phyloP scores from a whole-genome alignment of 2,113 vertebrate species.

The Pluvianellus socialis region DNA sequence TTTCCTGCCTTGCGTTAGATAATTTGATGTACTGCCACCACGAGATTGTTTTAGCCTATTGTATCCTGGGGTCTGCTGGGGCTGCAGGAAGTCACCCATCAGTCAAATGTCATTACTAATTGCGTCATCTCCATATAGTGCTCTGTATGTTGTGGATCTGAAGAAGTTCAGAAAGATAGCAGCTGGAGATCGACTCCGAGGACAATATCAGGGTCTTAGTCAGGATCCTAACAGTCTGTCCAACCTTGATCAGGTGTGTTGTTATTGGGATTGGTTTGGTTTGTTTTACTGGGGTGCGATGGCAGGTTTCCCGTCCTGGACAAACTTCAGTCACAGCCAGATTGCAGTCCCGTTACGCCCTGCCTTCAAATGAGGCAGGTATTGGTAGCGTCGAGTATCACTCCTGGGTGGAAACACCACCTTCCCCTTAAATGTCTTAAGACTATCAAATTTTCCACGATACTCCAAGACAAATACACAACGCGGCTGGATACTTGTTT shows the following conservation, averaged over 20 bases:
- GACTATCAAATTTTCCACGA: background rate
- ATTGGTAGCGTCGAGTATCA: background rate
- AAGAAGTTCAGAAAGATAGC: constrained; percentile 99
- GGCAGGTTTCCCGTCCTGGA: background rate
- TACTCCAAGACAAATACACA: background rate
- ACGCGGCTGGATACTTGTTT: background rate
- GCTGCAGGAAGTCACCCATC: background rate
- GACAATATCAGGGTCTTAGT: constrained; percentile 97
- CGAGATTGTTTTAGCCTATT: background rate
- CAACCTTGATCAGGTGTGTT: constrained; percentile 94
- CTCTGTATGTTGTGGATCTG: constrained; percentile 94
- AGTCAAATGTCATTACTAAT: background rate
- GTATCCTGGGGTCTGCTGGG: background rate
- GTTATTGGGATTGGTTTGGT: background rate
- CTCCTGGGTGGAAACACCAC: background rate
- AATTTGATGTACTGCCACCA: background rate
- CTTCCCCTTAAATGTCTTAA: background rate
- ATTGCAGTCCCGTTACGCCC: background rate
- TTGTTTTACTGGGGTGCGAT: background rate
- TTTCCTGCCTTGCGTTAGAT: background rate
- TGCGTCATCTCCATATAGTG: constrained; percentile 73
- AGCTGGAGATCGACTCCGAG: constrained; percentile 93
- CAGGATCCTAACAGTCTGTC: constrained; percentile 98
- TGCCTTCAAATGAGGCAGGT: background rate
- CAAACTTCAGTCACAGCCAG: background rate